These are phyloP conservation scores for Neotragus moschatus DNA, from an alignment of 2,113 vertebrate genomes.

Conservation along the genomic window DNA sequence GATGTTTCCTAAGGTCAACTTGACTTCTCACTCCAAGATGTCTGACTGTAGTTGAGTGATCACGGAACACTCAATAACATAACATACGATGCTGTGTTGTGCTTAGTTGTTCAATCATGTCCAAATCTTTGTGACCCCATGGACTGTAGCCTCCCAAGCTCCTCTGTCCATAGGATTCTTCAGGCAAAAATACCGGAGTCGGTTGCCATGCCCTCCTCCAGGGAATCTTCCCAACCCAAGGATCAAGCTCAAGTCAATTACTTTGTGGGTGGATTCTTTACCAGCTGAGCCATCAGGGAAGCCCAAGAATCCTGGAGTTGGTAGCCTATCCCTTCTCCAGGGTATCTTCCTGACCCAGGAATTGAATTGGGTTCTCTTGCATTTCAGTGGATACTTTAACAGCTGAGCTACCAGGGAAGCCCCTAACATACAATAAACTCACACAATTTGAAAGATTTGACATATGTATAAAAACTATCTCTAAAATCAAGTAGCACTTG, in stretches of 20 bases:
- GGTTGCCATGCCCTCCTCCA: neutral
- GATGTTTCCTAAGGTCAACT: neutral
- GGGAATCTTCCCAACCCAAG: neutral
- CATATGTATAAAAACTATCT: neutral
- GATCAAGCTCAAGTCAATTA: neutral
- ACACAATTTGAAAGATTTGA: neutral
- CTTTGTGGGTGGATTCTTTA: neutral
- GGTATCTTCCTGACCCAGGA: neutral
- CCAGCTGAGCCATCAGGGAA: neutral
- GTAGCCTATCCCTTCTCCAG: neutral
- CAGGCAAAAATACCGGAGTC: neutral
- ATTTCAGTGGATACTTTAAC: neutral
- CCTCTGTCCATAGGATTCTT: neutral
- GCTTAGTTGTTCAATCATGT: neutral
- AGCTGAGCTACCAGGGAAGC: neutral
- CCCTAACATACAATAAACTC: neutral
- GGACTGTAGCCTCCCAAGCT: neutral
- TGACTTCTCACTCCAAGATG: neutral
- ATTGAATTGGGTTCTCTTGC: neutral
- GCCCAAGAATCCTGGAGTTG: neutral
- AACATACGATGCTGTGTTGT: neutral
- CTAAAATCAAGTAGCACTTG: neutral
- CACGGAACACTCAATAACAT: neutral
- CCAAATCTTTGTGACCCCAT: neutral
- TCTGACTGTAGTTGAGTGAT: neutral